Evolutionary conservation across 1,140 invertebrate species (phyloP), one percentile per base, ranked within the genome.

Genomic region (Temnothorax longispinosus): DNA sequence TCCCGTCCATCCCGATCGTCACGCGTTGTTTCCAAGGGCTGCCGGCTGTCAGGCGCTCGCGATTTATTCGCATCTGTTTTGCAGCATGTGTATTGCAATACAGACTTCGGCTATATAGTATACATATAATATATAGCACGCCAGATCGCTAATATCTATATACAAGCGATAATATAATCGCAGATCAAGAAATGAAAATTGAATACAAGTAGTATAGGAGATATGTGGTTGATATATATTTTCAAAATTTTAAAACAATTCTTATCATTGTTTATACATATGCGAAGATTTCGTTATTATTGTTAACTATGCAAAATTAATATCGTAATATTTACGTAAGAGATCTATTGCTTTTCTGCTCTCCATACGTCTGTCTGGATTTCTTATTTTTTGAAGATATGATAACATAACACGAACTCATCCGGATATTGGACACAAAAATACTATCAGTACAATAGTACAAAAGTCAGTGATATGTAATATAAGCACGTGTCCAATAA

Each of bases 41-140:
- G 15, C n/a, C n/a, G n/a, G n/a, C n/a, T n/a, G n/a, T n/a, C 21
- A 21, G 21, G 47, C 52, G 38, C 10, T 75, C n/a, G 41, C 41
- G 80, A 84, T 84, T 84, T 84, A 62, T 75, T 27, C 32, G 67
- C n/a, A 38, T 84, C n/a, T 58, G 69, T 84, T 84, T 62, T 41
- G 27, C 54, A 21, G 18, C 60, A 60, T 72, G 60, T 72, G 52
- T 47, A 47, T 41, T 38, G 5, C 11, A 35, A 47, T 3, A 47
- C 27, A 18, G 3, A n/a, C 5, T 8, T 60, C 4, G n/a, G n/a
- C n/a, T 44, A 5, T 8, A 64, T 67, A 32, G 4, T 41, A 27
- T 27, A 27, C 1, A 27, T 27, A 27, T 27, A 27, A 27, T 13
- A n/a, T 38, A 35, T 47, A n/a, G 15, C 21, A 47, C 64, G 13